phyloP scores from a whole-genome alignment of 2,797 vertebrate genomes.

The Zalophus californianus region DNA sequence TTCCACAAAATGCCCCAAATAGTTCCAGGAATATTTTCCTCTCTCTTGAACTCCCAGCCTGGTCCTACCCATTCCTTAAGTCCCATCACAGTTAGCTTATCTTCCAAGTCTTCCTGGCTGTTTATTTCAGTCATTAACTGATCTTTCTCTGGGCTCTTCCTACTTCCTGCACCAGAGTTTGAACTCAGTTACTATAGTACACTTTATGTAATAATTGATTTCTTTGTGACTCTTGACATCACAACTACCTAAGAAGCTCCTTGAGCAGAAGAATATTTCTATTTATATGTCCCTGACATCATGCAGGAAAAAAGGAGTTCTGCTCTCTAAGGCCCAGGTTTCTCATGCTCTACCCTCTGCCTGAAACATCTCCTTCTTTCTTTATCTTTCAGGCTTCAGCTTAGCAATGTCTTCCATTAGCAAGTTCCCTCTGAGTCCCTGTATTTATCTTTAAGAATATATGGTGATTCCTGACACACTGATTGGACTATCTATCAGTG shows the following conservation, averaged over 20 bases:
- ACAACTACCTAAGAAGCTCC: neutral
- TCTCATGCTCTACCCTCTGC: neutral
- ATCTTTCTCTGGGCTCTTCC: neutral
- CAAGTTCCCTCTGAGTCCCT: neutral
- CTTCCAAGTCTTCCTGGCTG: neutral
- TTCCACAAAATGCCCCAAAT: neutral
- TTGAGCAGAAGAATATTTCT: neutral
- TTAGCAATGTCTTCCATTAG: neutral
- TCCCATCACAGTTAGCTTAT: neutral
- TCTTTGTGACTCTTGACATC: conserved; percentile 5
- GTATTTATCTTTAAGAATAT: neutral
- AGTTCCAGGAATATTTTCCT: neutral
- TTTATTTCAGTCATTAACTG: neutral
- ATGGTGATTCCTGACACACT: neutral
- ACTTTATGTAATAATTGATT: neutral
- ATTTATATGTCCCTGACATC: neutral
- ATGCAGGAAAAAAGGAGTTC: neutral
- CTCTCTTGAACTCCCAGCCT: neutral
- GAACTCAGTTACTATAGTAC: neutral
- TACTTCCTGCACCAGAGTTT: neutral
- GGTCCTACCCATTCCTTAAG: neutral
- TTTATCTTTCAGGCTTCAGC: neutral
- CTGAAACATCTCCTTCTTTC: neutral
- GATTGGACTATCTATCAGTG: neutral
- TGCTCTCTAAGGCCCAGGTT: neutral